Evolutionary conservation across 1,140 invertebrate genomes (phyloP).

Genomic region (Drosophila leontia): DNA sequence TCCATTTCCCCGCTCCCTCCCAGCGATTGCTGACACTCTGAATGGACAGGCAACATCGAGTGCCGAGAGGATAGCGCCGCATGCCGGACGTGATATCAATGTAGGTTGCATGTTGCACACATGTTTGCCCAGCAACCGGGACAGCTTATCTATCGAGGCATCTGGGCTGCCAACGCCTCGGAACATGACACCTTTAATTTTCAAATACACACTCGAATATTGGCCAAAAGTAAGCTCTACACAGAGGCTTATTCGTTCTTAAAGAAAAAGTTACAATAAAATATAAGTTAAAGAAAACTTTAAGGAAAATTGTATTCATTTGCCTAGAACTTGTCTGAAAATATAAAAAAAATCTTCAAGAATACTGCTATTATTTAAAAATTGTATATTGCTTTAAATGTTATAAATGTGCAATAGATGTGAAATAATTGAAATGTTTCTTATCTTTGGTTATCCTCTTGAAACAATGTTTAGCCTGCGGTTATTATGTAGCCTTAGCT

Average conservation of each 20-base stretch:
- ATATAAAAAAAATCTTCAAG: background rate
- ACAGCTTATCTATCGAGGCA: conserved; percentile 81
- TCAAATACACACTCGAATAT: conserved; percentile 26
- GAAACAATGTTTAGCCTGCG: background rate
- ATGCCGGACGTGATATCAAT: conserved; percentile 43
- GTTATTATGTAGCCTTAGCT: background rate
- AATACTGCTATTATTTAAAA: background rate
- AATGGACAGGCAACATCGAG: conserved; percentile 71
- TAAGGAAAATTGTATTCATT: background rate
- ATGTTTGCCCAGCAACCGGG: conserved; percentile 48
- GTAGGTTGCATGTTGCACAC: conserved; percentile 51
- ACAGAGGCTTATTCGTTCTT: background rate
- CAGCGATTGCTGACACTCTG: conserved; percentile 70
- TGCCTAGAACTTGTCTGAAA: background rate
- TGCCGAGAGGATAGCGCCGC: conserved; percentile 4
- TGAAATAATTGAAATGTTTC: background rate
- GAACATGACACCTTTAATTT: conserved; percentile 78
- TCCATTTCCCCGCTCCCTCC: background rate
- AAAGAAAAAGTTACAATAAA: background rate
- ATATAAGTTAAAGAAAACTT: background rate
- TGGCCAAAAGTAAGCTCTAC: background rate
- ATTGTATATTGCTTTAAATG: background rate
- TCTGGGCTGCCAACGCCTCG: conserved; percentile 66
- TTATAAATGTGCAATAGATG: background rate
- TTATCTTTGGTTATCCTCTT: background rate